Base-by-base conservation (phyloP, 2,888 invertebrate genomes). In the Microctonus brassicae region DNA sequence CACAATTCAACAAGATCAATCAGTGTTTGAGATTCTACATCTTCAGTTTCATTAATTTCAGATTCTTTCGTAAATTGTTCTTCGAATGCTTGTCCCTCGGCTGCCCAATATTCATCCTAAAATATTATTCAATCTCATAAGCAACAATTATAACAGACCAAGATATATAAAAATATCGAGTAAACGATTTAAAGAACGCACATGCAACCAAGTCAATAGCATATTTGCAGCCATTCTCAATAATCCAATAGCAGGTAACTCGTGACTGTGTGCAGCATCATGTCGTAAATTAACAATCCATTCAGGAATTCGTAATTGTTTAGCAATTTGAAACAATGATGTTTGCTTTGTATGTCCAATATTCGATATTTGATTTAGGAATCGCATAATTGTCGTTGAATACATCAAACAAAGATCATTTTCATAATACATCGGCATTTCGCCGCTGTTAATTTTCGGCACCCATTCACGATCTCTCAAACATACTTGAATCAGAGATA, bases 241-340 rank as follows among this genome's bases (percentile, higher is more conserved):
- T 63, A 92, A 86, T 55, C 88, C 88, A 33, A 93, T 84, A 0
- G 92, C 90, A 17, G 95, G 95, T 34, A 94, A 86, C 73, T 90
- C 89, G 75, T 92, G 90, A 67, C 91, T 91, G 84, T 96, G 96
- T 33, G 95, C 93, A 47, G 93, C 91, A 75, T 94, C 92, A 84
- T 96, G 95, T 66, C 96, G 89, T 65, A 96, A 85, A 76, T 93
- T 91, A 6, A 95, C 92, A 70, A 96, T 90, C 95, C 95, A 95
- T 73, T 92, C 91, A 0, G 96, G 95, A 52, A 96, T 90, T 53
- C 92, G 92, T 71, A 93, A 87, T 84, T 91, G 89, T 75, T 89
- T 89, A 0, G 93, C 93, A 36, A 91, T 91, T 80, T 89, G 88
- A 73, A 91, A 89, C 77, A 91, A 88, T 4, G 88, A 88, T 9